Conservation (phyloP, 2,113 vertebrate species). For the Perca flavescens region DNA sequence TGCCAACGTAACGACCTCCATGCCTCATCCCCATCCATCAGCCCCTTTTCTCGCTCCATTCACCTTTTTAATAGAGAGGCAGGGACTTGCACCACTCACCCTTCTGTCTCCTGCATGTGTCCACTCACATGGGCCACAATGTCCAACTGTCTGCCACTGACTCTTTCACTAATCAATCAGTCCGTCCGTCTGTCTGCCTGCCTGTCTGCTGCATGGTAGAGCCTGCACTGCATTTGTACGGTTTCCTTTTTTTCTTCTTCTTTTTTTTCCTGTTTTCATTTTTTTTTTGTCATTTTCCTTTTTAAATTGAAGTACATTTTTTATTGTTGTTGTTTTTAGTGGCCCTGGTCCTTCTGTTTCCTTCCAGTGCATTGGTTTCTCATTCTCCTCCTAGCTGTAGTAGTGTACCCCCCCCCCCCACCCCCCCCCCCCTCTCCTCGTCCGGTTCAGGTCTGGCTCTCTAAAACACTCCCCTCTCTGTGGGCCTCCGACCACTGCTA, state of each 20-base stretch:
- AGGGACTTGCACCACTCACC: slow-evolving; percentile 24
- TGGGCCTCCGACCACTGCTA: slow-evolving; percentile 41
- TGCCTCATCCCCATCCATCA: slow-evolving; percentile 35
- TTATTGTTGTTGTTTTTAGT: slow-evolving; percentile 52
- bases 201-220: slow-evolving; percentile 81
- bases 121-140: slow-evolving; percentile 74
- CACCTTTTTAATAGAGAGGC: slow-evolving; percentile 10
- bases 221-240: slow-evolving; percentile 69
- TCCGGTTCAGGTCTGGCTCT: slow-evolving; percentile 58
- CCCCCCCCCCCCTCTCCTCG: not conserved
- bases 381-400: slow-evolving; percentile 46
- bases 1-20: slow-evolving; percentile 40
- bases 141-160: slow-evolving; percentile 38
- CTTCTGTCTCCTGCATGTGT: slow-evolving; percentile 75
- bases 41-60: slow-evolving; percentile 1
- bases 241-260: slow-evolving; percentile 53
- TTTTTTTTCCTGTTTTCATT: slow-evolving; percentile 27
- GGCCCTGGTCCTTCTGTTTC: slow-evolving; percentile 49
- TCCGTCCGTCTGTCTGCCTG: slow-evolving; percentile 37
- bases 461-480: slow-evolving; percentile 43
- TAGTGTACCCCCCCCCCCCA: slow-evolving; percentile 20
- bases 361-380: slow-evolving; percentile 50
- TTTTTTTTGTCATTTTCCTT: slow-evolving; percentile 40
- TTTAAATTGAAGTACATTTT: slow-evolving; percentile 35
- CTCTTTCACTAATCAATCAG: slow-evolving; percentile 47